These are phyloP conservation scores for Asarcornis scutulata DNA, from an alignment of 2,113 vertebrate species.

Conservation along the genomic window DNA sequence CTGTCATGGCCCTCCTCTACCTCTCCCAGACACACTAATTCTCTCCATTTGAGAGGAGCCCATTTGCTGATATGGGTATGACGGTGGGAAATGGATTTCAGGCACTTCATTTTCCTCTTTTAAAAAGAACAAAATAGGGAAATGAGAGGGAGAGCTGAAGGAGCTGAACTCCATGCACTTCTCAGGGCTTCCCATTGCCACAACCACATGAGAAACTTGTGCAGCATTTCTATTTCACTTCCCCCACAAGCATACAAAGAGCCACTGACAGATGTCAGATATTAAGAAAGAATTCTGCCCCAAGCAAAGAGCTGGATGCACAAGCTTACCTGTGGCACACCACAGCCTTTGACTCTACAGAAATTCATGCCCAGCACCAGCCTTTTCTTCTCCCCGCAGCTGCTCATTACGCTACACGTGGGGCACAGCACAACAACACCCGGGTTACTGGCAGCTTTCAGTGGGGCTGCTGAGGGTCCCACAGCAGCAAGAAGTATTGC, in stretches of 20 bases:
- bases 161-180: rapidly evolving
- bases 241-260: not conserved
- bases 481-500: not conserved
- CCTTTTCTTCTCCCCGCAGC: not conserved
- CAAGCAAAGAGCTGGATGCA: conserved; percentile 14
- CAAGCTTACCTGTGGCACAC: not conserved
- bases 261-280: conserved; percentile 48
- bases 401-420: not conserved
- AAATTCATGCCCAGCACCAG: not conserved
- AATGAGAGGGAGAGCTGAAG: not conserved
- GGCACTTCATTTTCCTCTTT: not conserved
- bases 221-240: not conserved
- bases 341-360: conserved; percentile 24
- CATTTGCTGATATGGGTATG: not conserved
- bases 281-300: conserved; percentile 45
- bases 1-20: not conserved
- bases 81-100: not conserved
- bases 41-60: not conserved
- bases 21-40: not conserved
- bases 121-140: not conserved
- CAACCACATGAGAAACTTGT: not conserved
- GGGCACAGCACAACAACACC: not conserved
- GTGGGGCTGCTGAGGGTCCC: not conserved
- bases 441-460: rapidly evolving
- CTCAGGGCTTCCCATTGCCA: not conserved